Evolutionary conservation across 2,888 invertebrate genomes (phyloP).

Genomic region (Iselma pallidipennis): DNA sequence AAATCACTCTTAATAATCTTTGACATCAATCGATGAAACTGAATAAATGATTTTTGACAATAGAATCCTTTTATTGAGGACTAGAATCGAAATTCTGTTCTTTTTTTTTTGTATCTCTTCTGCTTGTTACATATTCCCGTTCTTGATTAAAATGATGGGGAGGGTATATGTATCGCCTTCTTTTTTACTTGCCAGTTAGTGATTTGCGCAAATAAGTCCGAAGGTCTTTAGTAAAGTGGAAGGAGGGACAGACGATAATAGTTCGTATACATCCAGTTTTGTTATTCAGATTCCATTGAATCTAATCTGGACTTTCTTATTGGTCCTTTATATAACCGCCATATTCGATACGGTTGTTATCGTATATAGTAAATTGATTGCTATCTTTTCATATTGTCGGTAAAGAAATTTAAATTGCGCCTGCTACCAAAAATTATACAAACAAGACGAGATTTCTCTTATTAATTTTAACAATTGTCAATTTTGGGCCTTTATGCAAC

Average conservation of each 20-base stretch:
- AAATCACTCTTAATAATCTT: too few relatives aligned
- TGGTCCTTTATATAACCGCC: slow-evolving; percentile 34
- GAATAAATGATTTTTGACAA: too few relatives aligned
- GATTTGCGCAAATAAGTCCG: slow-evolving; percentile 19
- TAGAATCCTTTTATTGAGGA: too few relatives aligned
- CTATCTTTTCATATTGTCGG: slow-evolving; percentile 24
- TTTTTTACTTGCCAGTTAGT: slow-evolving; percentile 9
- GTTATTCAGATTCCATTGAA: slow-evolving; percentile 36
- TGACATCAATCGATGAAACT: too few relatives aligned
- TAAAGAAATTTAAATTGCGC: too few relatives aligned
- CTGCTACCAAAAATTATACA: too few relatives aligned
- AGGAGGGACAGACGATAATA: slow-evolving; percentile 28
- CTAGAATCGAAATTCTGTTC: too few relatives aligned
- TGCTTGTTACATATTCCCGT: too few relatives aligned
- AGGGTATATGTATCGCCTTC: not conserved
- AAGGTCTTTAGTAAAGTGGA: slow-evolving; percentile 28
- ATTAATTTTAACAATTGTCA: too few relatives aligned
- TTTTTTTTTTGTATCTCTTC: not conserved
- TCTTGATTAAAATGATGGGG: not conserved
- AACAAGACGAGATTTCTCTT: too few relatives aligned
- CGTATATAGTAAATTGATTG: slow-evolving; percentile 22
- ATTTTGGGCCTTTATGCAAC: too few relatives aligned
- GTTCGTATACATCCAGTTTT: slow-evolving; percentile 31
- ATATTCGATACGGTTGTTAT: slow-evolving; percentile 31
- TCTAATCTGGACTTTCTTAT: slow-evolving; percentile 36